phyloP scores from a whole-genome alignment of 2,888 invertebrate species.

The Agapetus fuscipes region DNA sequence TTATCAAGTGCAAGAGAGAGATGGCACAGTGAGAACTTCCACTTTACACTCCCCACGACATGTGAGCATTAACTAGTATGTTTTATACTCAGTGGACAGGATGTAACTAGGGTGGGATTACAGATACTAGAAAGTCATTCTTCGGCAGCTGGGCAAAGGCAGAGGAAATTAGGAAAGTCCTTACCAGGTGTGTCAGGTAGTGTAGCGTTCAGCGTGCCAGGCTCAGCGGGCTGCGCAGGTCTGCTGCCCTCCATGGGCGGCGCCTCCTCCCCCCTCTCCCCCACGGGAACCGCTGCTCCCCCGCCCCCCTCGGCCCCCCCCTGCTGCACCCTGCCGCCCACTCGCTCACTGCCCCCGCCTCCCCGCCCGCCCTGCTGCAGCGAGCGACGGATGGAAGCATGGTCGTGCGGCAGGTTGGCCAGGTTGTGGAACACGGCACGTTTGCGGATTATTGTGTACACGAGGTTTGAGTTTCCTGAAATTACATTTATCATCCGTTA shows the following conservation, averaged over 20 bases:
- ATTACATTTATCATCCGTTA: too few species aligned
- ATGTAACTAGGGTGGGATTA: too few species aligned
- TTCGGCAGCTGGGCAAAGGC: too few species aligned
- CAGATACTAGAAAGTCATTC: too few species aligned
- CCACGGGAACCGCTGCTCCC: constrained; percentile 19
- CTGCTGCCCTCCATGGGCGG: constrained; percentile 65
- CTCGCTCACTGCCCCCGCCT: constrained; percentile 1
- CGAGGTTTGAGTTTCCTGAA: constrained; percentile 91
- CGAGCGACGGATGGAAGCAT: constrained; percentile 76
- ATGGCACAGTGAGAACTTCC: too few species aligned
- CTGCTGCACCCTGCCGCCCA: too few species aligned
- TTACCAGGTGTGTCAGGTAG: constrained; percentile 82
- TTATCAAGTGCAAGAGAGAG: too few species aligned
- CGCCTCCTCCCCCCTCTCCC: neutral
- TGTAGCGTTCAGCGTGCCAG: constrained; percentile 84
- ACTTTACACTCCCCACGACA: too few species aligned
- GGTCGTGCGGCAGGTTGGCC: constrained; percentile 94
- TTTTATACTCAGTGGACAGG: too few species aligned
- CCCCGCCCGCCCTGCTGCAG: constrained; percentile 30
- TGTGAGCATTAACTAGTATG: too few species aligned
- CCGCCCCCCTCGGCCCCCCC: constrained; percentile 18
- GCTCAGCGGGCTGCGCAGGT: constrained; percentile 80
- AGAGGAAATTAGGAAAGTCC: too few species aligned
- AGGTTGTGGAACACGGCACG: constrained; percentile 95
- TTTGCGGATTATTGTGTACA: constrained; percentile 98